A percentile compares a stretch with the other conserved stretches of the same genome.
phyloP scores from a whole-genome alignment of 1,140 invertebrate species.

The Camponotus pennsylvanicus region DNA sequence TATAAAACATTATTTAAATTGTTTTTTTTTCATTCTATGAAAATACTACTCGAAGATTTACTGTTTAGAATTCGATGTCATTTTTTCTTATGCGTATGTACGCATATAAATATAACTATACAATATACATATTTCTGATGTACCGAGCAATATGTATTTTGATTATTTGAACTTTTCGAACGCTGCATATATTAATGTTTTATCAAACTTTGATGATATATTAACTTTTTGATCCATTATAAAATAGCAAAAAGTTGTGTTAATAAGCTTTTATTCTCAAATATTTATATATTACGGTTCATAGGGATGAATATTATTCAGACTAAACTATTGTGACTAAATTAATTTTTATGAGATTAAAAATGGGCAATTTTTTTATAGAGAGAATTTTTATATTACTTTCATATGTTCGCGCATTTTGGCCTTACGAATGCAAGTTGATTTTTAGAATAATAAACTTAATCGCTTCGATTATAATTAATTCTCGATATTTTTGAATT shows the following conservation, averaged over 20 bases:
- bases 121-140: background rate
- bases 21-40: slow-evolving; percentile 62
- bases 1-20: slow-evolving; percentile 71
- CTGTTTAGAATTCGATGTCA: slow-evolving; percentile 7
- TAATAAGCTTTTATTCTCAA: slow-evolving; percentile 8
- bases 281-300: background rate
- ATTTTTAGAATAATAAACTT: slow-evolving; percentile 4
- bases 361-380: background rate
- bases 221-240: slow-evolving; percentile 11
- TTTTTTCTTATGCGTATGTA: background rate
- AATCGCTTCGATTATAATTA: background rate
- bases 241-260: slow-evolving; percentile 14
- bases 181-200: background rate
- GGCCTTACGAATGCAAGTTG: background rate
- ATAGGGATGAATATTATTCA: background rate
- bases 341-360: slow-evolving; percentile 4
- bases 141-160: slow-evolving; percentile 24
- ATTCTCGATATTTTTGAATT: slow-evolving; percentile 1
- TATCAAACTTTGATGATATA: slow-evolving; percentile 8
- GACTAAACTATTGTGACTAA: background rate
- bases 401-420: background rate
- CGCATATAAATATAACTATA: background rate
- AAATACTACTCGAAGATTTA: slow-evolving; percentile 24
- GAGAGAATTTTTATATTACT: background rate
- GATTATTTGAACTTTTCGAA: background rate